Base-by-base conservation (phyloP, 2,113 vertebrate genomes). In the Oriolus oriolus region DNA sequence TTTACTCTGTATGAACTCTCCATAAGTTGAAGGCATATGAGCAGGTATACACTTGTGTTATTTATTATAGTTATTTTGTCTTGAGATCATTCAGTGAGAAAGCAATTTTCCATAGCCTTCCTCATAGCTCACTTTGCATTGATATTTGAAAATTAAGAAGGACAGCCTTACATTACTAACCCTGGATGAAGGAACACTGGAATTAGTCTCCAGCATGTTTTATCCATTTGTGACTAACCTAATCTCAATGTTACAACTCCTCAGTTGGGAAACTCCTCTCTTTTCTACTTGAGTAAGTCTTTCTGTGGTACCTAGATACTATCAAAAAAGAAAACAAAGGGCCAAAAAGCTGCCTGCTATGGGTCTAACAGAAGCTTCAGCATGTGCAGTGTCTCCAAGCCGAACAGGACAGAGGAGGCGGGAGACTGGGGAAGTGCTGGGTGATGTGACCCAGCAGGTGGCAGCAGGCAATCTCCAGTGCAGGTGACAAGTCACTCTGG, bases 391-490 rank as follows among this genome's bases (percentile, higher is more conserved):
- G 26, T 27, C 71, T 60, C 42, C 16, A 59, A 49, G 28, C 2
- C 7, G 18, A 57, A 27, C 10, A 44, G 50, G 10, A 2, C 28
- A 49, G 33, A 59, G 74, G 31, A 79, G 37, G 17, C 57, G 13
- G 22, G 17, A 14, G 22, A 42, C 22, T 10, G 22, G 63, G 11
- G 60, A 77, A 37, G 42, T 11, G 9, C n/a, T 49, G 57, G 87
- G 50, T 84, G 75, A 47, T 35, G 66, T 9, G 64, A 84, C 82
- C 91, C 92, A 90, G 87, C 54, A 98, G 91, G 24, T 81, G 91
- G 77, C 71, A 95, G 90, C 54, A 89, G 90, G 87, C 59, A 80
- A 53, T 90, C 70, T 93, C 45, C 93, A 39, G 78, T 35, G 61
- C 35, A 42, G 68, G 26, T 53, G 44, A 33, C 44, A 66, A 81